phyloP scores from a whole-genome alignment of 92 coral and sea anemone species.

The Epizoanthus illoricatus region DNA sequence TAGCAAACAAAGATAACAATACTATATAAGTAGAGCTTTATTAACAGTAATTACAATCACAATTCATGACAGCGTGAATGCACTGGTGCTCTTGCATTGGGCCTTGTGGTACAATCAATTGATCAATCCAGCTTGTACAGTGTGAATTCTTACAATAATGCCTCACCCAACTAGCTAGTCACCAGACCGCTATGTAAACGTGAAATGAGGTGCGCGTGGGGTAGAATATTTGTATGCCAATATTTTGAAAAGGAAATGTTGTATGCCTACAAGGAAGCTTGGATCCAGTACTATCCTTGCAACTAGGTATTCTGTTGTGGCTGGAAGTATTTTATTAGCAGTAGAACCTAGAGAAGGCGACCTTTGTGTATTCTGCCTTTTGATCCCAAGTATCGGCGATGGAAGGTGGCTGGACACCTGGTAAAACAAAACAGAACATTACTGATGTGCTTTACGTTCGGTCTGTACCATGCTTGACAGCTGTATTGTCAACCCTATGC shows the following conservation, averaged over 20 bases:
- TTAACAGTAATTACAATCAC: constrained; percentile 9
- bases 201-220: not conserved
- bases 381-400: constrained; percentile 69
- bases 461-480: too few species aligned
- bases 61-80: constrained; percentile 2
- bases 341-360: constrained; percentile 86
- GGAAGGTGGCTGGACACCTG: constrained; percentile 59
- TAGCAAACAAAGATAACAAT: not conserved
- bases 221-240: not conserved
- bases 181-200: not conserved
- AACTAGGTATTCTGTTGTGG: not conserved
- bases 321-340: constrained; percentile 40
- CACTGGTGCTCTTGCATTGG: not conserved
- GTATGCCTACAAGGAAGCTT: too few species aligned
- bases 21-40: constrained; percentile 1
- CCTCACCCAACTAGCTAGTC: not conserved
- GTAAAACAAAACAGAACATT: not conserved
- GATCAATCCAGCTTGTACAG: not conserved
- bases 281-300: not conserved
- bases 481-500: too few species aligned
- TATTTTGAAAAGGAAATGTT: not conserved
- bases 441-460: not conserved
- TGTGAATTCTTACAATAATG: not conserved
- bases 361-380: constrained; percentile 81
- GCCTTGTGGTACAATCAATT: not conserved